Evolutionary conservation across 2,888 invertebrate genomes (phyloP), one percentile per base, ranked within the genome.

Genomic region (Automeris io): DNA sequence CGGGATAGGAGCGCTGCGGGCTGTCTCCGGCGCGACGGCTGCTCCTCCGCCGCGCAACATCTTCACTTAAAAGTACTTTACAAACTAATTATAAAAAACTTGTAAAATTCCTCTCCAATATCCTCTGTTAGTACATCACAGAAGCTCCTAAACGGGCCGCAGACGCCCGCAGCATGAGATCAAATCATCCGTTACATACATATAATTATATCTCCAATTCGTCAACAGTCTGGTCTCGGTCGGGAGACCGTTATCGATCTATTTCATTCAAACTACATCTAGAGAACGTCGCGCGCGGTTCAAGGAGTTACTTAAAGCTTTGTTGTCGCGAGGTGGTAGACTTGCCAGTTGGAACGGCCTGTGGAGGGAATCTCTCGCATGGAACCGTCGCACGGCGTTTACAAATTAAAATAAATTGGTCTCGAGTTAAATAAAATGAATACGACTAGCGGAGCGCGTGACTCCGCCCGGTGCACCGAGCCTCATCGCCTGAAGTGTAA

Each of bases 51-150:
- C 53, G 57, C 55, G 63, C 61, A 57, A 65, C 71, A 74, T 69
- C 79, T 83, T 80, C 74, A 74, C 83, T 85, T 85, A 85, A 76
- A 64, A 76, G 72, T 81, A 76, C 72, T 75, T 77, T 82, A 80
- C 76, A 75, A 81, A 83, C 82, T 82, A 83, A 85, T 81, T 83
- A 83, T 83, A 82, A 86, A 82, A 86, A 83, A 80, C 80, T 83
- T 85, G 83, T 86, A 85, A 83, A 80, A 81, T 78, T 76, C 78
- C 78, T n/a, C n/a, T n/a, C n/a, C 85, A 83, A 85, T 83, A 85
- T 85, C 74, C 76, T 79, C 69, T 64, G 70, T 82, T 85, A 85
- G 85, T 86, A 86, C 85, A 87, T 87, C 82, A 86, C 86, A 86
- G 83, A 79, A 79, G 68, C 71, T 75, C 73, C 68, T 66, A 60